A percentile compares a stretch with the other conserved stretches of the same genome.
Evolutionary conservation across 2,888 invertebrate species (phyloP).

Genomic region (Gibbula magus): DNA sequence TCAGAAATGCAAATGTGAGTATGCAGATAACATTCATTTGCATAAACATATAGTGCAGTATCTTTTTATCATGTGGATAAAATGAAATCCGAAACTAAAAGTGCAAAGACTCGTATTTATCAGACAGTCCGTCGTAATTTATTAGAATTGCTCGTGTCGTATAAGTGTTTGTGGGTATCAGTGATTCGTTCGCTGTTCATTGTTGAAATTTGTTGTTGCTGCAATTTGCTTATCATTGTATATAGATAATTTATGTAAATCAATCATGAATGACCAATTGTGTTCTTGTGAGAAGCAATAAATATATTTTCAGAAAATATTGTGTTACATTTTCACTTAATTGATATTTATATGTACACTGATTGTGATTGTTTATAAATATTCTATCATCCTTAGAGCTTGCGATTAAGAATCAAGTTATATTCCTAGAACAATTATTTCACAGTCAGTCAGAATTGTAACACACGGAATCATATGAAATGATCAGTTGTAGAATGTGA

Average conservation of each 20-base stretch:
- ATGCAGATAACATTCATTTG: too few species aligned
- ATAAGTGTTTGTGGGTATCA: neutral
- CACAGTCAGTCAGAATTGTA: too few species aligned
- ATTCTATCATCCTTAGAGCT: too few species aligned
- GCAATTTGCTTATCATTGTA: neutral
- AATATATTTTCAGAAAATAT: constrained; percentile 10
- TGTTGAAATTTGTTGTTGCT: constrained; percentile 3
- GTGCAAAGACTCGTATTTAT: neutral
- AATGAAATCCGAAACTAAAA: neutral
- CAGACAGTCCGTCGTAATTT: constrained; percentile 10
- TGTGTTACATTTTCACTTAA: neutral
- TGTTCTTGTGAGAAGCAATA: constrained; percentile 16
- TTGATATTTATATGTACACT: neutral
- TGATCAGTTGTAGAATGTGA: too few species aligned
- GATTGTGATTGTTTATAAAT: too few species aligned
- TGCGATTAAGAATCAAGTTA: too few species aligned
- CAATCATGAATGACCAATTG: constrained; percentile 2
- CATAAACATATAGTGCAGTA: too few species aligned
- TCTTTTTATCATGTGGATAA: neutral
- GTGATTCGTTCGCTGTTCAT: neutral
- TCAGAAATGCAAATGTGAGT: too few species aligned
- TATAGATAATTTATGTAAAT: constrained; percentile 15
- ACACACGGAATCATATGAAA: too few species aligned
- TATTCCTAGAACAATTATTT: too few species aligned
- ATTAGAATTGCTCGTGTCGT: neutral